Evolutionary conservation across 2,797 vertebrate species (phyloP).

Genomic region (Sebastes iracundus): DNA sequence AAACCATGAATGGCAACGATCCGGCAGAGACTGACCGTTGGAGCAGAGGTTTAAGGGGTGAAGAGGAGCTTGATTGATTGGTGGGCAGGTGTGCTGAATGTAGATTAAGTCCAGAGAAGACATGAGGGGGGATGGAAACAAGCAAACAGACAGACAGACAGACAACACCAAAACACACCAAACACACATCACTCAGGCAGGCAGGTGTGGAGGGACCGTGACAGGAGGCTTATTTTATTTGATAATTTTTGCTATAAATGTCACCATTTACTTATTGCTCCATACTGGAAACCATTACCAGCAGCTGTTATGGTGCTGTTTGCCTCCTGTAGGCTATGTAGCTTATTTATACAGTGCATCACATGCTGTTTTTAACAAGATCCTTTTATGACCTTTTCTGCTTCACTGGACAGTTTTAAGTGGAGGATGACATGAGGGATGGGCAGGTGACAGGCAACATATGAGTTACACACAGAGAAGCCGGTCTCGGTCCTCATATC

Average conservation of each 20-base stretch:
- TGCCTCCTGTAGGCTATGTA: not conserved
- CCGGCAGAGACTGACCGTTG: too few species aligned
- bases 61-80: too few species aligned
- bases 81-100: too few species aligned
- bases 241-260: not conserved
- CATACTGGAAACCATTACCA: not conserved
- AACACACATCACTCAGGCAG: too few species aligned
- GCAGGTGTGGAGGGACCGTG: too few species aligned
- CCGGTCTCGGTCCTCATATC: not conserved
- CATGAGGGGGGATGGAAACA: too few species aligned
- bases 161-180: too few species aligned
- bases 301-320: not conserved
- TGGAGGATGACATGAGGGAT: not conserved
- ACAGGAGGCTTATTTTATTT: not conserved
- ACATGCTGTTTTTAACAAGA: not conserved
- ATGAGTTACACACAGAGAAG: conserved; percentile 3
- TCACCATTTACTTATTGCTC: not conserved
- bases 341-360: not conserved
- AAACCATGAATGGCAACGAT: too few species aligned
- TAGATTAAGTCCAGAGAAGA: too few species aligned
- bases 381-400: conserved; percentile 50
- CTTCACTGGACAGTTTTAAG: conserved; percentile 38
- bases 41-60: too few species aligned
- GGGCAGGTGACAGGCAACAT: not conserved
- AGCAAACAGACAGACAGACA: too few species aligned